phyloP scores from a whole-genome alignment of 1,140 invertebrate species.

The Drosophila ohnishii region DNA sequence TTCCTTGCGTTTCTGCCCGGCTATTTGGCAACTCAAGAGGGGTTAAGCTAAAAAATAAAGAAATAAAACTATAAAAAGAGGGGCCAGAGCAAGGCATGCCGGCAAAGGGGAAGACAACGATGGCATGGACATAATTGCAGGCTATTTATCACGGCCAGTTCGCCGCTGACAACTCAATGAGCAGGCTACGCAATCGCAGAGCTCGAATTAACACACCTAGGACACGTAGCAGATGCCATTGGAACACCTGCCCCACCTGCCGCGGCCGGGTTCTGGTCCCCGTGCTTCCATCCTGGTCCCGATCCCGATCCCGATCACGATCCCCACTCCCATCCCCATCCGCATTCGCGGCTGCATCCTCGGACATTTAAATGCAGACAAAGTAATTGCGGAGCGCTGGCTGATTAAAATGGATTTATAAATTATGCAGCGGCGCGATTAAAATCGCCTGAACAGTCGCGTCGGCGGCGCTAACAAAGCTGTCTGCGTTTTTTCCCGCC shows the following conservation, averaged over 20 bases:
- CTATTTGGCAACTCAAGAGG: conserved; percentile 34
- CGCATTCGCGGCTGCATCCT: conserved; percentile 21
- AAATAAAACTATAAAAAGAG: neutral
- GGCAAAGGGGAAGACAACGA: conserved; percentile 40
- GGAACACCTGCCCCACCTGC: conserved; percentile 66
- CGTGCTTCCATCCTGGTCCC: neutral
- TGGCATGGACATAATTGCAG: conserved; percentile 76
- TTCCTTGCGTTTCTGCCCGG: conserved; percentile 34
- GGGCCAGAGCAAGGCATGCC: conserved; percentile 4
- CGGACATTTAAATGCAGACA: conserved; percentile 82
- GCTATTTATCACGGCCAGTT: conserved; percentile 73
- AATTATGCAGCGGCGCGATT: conserved; percentile 80
- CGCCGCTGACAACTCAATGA: conserved; percentile 78
- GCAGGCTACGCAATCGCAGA: conserved; percentile 67
- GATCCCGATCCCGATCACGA: conserved; percentile 8
- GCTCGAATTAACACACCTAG: conserved; percentile 75
- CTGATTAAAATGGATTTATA: conserved; percentile 82
- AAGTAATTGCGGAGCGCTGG: conserved; percentile 74
- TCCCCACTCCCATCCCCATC: conserved; percentile 13
- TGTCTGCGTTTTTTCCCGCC: conserved; percentile 12
- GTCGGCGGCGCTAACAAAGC: conserved; percentile 71
- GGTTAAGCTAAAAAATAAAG: neutral
- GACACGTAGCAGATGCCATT: conserved; percentile 69
- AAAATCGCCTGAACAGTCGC: conserved; percentile 70
- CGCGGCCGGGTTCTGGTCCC: conserved; percentile 66